Conservation (phyloP, 2,797 vertebrate genomes). For the Apogon hyalosoma region DNA sequence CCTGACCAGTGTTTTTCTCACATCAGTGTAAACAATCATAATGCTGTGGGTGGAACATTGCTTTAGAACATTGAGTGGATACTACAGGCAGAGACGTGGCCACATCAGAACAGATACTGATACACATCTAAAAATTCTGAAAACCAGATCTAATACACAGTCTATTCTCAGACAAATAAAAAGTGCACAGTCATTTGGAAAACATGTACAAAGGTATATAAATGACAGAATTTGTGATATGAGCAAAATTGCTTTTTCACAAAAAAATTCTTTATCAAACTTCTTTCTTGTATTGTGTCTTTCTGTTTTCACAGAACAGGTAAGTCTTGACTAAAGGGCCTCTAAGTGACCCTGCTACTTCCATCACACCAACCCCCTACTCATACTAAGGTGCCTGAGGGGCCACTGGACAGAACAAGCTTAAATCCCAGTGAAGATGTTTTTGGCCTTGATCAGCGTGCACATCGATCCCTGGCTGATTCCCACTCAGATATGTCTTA, state of each 20-base stretch:
- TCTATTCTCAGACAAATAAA: slow-evolving; percentile 2
- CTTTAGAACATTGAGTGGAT: too few species aligned
- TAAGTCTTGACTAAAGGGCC: slow-evolving; percentile 13
- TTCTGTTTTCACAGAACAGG: background rate
- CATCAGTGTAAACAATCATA: too few species aligned
- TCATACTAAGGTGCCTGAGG: slow-evolving; percentile 44
- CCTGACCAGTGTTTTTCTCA: too few species aligned
- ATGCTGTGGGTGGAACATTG: too few species aligned
- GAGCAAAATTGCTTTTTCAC: background rate
- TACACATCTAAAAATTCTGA: too few species aligned
- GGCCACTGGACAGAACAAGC: slow-evolving; percentile 68
- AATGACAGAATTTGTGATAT: slow-evolving; percentile 3
- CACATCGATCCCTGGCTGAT: slow-evolving; percentile 86
- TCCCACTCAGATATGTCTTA: slow-evolving; percentile 93
- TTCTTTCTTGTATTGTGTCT: background rate
- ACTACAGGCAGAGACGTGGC: too few species aligned
- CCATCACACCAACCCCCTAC: slow-evolving; percentile 38
- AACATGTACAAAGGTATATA: background rate
- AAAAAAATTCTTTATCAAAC: background rate
- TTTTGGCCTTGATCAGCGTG: slow-evolving; percentile 88
- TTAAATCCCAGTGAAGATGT: slow-evolving; percentile 86
- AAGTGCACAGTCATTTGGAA: background rate
- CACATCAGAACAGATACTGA: too few species aligned
- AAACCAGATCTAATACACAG: too few species aligned
- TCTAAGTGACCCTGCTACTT: slow-evolving; percentile 35